phyloP scores from a whole-genome alignment of 2,797 vertebrate species.

The Protosalanx chinensis region DNA sequence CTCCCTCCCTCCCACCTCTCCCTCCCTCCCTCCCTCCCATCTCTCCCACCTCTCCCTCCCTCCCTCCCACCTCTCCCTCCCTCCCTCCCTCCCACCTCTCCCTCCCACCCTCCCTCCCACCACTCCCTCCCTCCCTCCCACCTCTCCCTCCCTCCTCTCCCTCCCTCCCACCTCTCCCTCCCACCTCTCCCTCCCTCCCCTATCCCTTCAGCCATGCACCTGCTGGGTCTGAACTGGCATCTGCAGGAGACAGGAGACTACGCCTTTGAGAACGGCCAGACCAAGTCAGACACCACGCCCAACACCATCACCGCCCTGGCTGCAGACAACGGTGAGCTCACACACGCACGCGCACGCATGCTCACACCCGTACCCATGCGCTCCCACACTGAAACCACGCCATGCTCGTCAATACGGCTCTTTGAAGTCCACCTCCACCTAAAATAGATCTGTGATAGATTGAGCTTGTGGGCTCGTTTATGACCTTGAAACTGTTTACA shows the following conservation, averaged over 20 bases:
- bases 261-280: conserved; percentile 91
- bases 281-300: conserved; percentile 76
- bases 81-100: conserved; percentile 5
- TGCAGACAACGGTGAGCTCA: conserved; percentile 85
- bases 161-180: neutral
- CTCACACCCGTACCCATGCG: neutral
- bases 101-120: neutral
- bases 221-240: conserved; percentile 98
- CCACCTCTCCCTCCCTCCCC: neutral
- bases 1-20: neutral
- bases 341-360: neutral
- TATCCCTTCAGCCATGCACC: conserved; percentile 85
- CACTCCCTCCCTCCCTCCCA: neutral
- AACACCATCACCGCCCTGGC: conserved; percentile 87
- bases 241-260: conserved; percentile 93
- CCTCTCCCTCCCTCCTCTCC: neutral
- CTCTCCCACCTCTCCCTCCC: conserved; percentile 8
- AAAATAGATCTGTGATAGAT: too few species aligned
- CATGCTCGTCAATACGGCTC: too few species aligned
- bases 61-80: conserved; percentile 2
- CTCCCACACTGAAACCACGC: neutral
- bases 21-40: neutral
- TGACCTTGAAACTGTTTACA: neutral
- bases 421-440: too few species aligned
- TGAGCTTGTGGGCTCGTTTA: neutral